phyloP scores from a whole-genome alignment of 2,113 vertebrate genomes.

The Daboia siamensis region DNA sequence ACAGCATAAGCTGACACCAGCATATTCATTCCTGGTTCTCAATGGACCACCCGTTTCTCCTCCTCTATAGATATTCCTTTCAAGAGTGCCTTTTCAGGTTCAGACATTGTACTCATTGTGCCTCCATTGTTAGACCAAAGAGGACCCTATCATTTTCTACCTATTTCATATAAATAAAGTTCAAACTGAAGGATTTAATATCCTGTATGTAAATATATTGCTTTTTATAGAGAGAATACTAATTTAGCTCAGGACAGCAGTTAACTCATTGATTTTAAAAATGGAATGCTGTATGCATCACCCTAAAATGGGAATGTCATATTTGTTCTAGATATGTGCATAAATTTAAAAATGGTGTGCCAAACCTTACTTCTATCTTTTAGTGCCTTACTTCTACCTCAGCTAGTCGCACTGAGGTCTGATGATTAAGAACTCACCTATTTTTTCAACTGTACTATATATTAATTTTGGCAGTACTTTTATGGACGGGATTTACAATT shows the following conservation, averaged over 20 bases:
- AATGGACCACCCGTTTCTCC: background rate
- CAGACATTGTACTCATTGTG: background rate
- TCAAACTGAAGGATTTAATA: background rate
- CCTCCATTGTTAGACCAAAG: background rate
- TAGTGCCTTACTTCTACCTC: background rate
- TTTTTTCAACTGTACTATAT: background rate
- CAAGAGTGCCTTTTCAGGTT: background rate
- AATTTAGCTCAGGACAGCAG: background rate
- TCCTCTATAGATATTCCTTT: background rate
- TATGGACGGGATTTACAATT: background rate
- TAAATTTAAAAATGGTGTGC: background rate
- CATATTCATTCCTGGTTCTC: constrained; percentile 11
- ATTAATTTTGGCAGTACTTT: background rate
- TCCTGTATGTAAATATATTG: background rate
- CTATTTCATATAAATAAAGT: background rate
- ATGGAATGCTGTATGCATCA: background rate
- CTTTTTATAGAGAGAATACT: background rate
- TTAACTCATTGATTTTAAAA: background rate
- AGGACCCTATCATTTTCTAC: background rate
- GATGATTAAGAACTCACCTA: background rate
- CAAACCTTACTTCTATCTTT: background rate
- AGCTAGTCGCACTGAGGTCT: background rate
- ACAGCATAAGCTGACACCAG: constrained; percentile 2
- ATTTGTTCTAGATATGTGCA: background rate
- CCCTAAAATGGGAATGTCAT: background rate